phyloP scores from a whole-genome alignment of 2,888 invertebrate species.

The Brachyptera risi region DNA sequence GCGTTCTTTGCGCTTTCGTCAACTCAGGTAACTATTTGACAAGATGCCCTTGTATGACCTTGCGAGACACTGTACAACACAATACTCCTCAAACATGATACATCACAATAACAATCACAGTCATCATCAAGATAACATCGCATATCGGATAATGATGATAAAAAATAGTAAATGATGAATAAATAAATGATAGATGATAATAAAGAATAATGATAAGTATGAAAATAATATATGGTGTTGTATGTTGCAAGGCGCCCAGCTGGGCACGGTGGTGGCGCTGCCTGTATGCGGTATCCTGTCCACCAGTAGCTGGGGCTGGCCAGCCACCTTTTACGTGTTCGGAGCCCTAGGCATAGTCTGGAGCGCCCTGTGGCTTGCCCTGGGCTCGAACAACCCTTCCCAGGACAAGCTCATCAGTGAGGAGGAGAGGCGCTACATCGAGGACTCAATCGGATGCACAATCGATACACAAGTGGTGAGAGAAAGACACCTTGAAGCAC shows the following conservation, averaged over 20 bases:
- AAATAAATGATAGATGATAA: too few relatives aligned
- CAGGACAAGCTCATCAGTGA: constrained; percentile 54
- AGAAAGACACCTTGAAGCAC: not conserved
- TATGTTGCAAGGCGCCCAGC: constrained; percentile 60
- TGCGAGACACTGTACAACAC: too few relatives aligned
- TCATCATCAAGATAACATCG: not conserved
- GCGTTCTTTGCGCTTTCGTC: constrained; percentile 43
- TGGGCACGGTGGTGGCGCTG: constrained; percentile 73
- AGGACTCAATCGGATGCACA: too few relatives aligned
- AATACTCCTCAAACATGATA: too few relatives aligned
- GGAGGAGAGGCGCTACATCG: constrained; percentile 62
- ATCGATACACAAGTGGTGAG: too few relatives aligned
- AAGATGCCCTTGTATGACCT: too few relatives aligned
- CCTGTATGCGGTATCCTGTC: constrained; percentile 69
- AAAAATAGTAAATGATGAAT: too few relatives aligned
- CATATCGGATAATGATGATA: too few relatives aligned
- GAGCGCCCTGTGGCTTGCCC: constrained; percentile 61
- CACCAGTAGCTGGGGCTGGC: too few relatives aligned
- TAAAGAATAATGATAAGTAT: too few relatives aligned
- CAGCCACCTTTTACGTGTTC: constrained; percentile 65
- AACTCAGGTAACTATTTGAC: constrained; percentile 30
- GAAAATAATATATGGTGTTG: too few relatives aligned
- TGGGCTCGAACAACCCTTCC: constrained; percentile 63
- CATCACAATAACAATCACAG: too few relatives aligned
- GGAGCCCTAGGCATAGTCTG: constrained; percentile 60